Evolutionary conservation across 2,888 invertebrate genomes (phyloP).

Genomic region (Latrodectus hesperus): DNA sequence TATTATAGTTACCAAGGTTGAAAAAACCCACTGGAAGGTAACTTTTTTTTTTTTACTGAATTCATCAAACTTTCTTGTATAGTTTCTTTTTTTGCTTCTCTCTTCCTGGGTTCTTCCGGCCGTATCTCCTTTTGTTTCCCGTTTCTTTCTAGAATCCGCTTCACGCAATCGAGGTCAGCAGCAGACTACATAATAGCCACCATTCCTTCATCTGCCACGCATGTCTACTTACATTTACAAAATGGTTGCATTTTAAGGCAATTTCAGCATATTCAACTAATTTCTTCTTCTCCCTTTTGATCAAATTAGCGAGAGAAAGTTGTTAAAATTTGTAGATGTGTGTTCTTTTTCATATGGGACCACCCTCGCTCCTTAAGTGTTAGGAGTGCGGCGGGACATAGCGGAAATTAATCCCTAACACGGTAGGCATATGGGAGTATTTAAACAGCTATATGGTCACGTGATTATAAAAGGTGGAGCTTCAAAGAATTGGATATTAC

Average conservation of each 20-base stretch:
- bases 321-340: not conserved
- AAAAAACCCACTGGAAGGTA: not conserved
- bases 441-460: conserved; percentile 14
- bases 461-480: conserved; percentile 1
- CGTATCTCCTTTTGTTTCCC: not conserved
- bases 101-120: not conserved
- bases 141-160: not conserved
- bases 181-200: too few relatives aligned
- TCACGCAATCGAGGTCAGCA: not conserved
- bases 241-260: too few relatives aligned
- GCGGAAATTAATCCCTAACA: conserved; percentile 41
- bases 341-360: not conserved
- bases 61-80: conserved; percentile 32
- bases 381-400: not conserved
- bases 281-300: too few relatives aligned
- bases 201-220: too few relatives aligned
- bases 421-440: not conserved
- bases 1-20: too few relatives aligned
- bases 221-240: too few relatives aligned
- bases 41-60: not conserved
- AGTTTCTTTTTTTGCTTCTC: conserved; percentile 6
- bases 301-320: not conserved
- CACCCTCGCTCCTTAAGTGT: conserved; percentile 28
- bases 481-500: not conserved
- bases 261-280: too few relatives aligned